These are phyloP conservation scores for Apocheima hispidaria DNA, from an alignment of 2,888 invertebrate genomes.

Conservation along the genomic window DNA sequence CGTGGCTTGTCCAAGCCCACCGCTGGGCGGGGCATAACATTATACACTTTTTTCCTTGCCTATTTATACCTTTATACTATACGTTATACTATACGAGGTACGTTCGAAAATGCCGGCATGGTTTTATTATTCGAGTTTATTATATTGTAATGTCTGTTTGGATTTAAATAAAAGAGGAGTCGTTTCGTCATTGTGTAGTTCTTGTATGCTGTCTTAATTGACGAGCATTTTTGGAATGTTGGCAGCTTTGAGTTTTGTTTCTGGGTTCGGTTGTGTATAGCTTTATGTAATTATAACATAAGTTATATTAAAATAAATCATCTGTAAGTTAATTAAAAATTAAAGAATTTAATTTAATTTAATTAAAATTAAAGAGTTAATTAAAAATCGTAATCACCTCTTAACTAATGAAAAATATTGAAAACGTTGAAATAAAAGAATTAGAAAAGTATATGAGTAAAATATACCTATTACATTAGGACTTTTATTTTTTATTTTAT, in stretches of 20 bases:
- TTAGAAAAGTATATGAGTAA: too few relatives aligned
- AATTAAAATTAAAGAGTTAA: too few relatives aligned
- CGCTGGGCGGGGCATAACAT: conserved; percentile 60
- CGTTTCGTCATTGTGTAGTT: conserved; percentile 62
- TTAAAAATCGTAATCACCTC: too few relatives aligned
- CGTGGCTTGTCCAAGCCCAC: conserved; percentile 62
- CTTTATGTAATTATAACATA: not conserved
- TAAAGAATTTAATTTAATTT: too few relatives aligned
- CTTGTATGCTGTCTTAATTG: conserved; percentile 65
- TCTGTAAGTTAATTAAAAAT: too few relatives aligned
- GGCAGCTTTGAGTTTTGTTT: conserved; percentile 7
- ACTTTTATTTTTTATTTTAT: too few relatives aligned
- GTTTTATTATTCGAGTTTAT: conserved; percentile 75
- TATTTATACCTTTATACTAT: conserved; percentile 55
- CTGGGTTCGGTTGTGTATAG: not conserved
- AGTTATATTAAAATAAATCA: too few relatives aligned
- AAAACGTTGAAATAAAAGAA: too few relatives aligned
- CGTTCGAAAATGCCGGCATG: conserved; percentile 54
- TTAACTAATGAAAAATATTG: too few relatives aligned
- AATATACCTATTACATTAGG: too few relatives aligned
- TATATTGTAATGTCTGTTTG: conserved; percentile 77
- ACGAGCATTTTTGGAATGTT: conserved; percentile 21
- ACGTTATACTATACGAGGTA: conserved; percentile 8
- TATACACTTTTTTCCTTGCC: conserved; percentile 60
- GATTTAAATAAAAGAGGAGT: conserved; percentile 69